Percentiles rank a stretch among this genome's conserved stretches.
Conservation (phyloP, 2,797 vertebrate genomes). For the Sphaeramia orbicularis region DNA sequence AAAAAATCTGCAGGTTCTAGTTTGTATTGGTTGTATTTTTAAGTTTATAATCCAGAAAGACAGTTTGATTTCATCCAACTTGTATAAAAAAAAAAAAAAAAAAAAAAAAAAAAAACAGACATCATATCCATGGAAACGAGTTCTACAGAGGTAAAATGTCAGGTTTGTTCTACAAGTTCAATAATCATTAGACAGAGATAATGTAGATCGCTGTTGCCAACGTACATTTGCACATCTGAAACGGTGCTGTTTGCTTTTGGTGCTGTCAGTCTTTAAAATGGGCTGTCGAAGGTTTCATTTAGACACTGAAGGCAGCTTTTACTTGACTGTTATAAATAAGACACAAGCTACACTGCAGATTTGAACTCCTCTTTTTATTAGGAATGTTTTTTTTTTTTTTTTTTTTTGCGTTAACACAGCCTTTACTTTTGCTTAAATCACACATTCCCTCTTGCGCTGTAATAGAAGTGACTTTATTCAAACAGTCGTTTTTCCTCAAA, state of each 20-base stretch:
- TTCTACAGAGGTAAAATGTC: not conserved
- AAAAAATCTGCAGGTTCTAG: too few relatives aligned
- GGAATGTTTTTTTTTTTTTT: not conserved
- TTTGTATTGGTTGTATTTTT: too few relatives aligned
- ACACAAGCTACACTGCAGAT: conserved; percentile 1
- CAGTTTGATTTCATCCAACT: not conserved
- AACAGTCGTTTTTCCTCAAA: conserved; percentile 35
- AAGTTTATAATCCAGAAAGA: not conserved
- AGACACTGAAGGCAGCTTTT: not conserved
- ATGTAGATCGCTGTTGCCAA: not conserved
- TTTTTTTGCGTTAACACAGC: too few relatives aligned
- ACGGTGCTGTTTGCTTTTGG: not conserved
- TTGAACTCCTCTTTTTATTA: conserved; percentile 5
- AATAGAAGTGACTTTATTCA: not conserved
- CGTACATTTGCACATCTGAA: not conserved
- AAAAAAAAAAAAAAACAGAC: not conserved
- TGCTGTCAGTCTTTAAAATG: not conserved
- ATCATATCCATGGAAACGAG: not conserved
- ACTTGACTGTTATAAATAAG: not conserved
- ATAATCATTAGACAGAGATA: not conserved
- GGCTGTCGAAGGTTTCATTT: not conserved
- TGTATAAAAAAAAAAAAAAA: too few relatives aligned
- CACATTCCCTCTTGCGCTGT: conserved; percentile 14
- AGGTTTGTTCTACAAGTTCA: not conserved
- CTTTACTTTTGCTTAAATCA: conserved; percentile 22